Conservation (phyloP, 2,113 vertebrate genomes). For the Panurus biarmicus region DNA sequence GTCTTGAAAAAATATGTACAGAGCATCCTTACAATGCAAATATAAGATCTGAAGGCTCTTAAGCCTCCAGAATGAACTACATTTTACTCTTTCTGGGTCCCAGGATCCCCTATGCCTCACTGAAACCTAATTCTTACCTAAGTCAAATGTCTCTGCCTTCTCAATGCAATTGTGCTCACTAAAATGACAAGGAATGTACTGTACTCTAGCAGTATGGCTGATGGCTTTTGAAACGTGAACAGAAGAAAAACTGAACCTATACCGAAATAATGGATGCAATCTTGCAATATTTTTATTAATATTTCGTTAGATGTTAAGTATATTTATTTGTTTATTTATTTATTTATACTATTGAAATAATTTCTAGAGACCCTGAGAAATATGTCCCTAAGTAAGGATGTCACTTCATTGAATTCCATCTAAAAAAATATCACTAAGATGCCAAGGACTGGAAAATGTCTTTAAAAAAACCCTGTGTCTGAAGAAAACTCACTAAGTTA, state of each 20-base stretch:
- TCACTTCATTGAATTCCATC: not conserved
- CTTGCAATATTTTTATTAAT: not conserved
- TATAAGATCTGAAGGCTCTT: not conserved
- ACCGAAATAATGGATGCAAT: not conserved
- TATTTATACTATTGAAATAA: not conserved
- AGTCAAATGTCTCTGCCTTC: not conserved
- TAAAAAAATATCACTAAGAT: not conserved
- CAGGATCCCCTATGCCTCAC: not conserved
- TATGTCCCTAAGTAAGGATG: not conserved
- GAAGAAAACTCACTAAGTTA: not conserved
- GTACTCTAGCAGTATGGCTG: not conserved
- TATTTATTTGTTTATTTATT: not conserved
- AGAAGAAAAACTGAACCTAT: not conserved
- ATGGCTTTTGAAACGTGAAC: not conserved
- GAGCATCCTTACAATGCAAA: not conserved
- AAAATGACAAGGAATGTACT: not conserved
- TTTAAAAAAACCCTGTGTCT: not conserved
- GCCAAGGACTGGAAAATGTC: not conserved
- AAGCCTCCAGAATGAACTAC: not conserved
- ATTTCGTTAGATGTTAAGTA: not conserved
- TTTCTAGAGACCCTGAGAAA: not conserved
- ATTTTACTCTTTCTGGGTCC: not conserved
- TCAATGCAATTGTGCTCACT: not conserved
- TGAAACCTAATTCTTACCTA: not conserved
- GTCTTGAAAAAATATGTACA: not conserved